Evolutionary conservation across 2,797 vertebrate genomes (phyloP).

Genomic region (Arremon aurantiirostris): DNA sequence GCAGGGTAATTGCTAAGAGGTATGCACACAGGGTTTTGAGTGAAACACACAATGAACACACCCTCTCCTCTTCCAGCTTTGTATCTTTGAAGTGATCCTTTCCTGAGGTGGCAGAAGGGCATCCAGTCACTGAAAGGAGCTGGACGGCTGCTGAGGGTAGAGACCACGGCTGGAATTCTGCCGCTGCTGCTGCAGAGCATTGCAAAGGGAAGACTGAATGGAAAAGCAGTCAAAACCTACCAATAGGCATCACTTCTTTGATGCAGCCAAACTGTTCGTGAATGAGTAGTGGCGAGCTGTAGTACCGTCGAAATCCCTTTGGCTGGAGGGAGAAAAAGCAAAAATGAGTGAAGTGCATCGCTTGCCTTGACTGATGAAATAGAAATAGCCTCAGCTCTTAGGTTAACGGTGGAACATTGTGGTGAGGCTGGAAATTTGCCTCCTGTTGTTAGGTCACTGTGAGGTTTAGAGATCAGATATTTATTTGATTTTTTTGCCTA

Average conservation of each 20-base stretch:
- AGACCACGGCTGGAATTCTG: background rate
- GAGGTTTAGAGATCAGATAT: background rate
- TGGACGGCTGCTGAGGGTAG: conserved; percentile 25
- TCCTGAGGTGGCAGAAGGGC: conserved; percentile 14
- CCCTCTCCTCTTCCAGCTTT: conserved; percentile 36
- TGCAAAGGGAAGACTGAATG: background rate
- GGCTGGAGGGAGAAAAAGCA: conserved; percentile 80
- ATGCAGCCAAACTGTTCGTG: conserved; percentile 99
- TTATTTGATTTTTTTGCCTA: background rate
- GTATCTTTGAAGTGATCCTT: conserved; percentile 31
- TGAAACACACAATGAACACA: conserved; percentile 9
- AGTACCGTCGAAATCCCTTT: conserved; percentile 96
- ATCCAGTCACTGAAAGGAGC: conserved; percentile 5
- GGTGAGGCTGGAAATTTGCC: background rate
- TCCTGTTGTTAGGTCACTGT: background rate
- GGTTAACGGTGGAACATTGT: background rate
- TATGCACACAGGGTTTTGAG: background rate
- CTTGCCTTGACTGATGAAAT: background rate
- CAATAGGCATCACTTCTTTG: conserved; percentile 99
- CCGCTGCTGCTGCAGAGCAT: background rate
- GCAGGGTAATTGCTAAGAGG: background rate
- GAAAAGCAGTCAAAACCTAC: conserved; percentile 76
- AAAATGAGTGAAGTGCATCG: background rate
- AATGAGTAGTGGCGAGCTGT: conserved; percentile 96
- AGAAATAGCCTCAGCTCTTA: background rate